phyloP scores from a whole-genome alignment of 2,888 invertebrate genomes.

The Eremobia ochroleuca region DNA sequence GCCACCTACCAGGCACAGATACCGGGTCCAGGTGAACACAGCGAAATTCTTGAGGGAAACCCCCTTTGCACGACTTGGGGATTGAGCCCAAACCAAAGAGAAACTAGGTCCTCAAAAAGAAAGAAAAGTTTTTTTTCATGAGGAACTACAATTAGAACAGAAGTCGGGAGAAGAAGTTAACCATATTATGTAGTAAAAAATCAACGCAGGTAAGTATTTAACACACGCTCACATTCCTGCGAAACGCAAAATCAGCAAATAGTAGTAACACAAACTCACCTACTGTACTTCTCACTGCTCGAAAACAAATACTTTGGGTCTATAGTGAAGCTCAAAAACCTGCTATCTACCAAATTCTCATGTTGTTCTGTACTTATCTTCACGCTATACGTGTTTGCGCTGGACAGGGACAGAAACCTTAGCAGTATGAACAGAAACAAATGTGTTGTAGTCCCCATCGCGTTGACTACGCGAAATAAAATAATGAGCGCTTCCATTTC shows the following conservation, averaged over 20 bases:
- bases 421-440: conserved; percentile 57
- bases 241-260: background rate
- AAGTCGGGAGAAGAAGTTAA: background rate
- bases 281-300: conserved; percentile 78
- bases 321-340: conserved; percentile 94
- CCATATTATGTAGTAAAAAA: no score
- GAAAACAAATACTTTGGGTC: conserved; percentile 92
- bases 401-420: conserved; percentile 48
- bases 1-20: background rate
- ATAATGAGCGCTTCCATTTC: conserved; percentile 2
- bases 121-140: no score
- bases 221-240: background rate
- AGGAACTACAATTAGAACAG: background rate
- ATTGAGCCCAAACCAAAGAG: background rate
- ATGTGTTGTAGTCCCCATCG: conserved; percentile 55
- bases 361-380: conserved; percentile 92
- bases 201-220: no score
- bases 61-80: background rate
- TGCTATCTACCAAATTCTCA: conserved; percentile 92
- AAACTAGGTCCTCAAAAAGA: background rate
- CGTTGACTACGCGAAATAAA: conserved; percentile 41
- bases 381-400: conserved; percentile 88
- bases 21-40: background rate
- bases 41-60: background rate
- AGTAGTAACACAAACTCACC: conserved; percentile 70